Evolutionary conservation across 2,797 vertebrate genomes (phyloP).

Genomic region (Platalea minor): DNA sequence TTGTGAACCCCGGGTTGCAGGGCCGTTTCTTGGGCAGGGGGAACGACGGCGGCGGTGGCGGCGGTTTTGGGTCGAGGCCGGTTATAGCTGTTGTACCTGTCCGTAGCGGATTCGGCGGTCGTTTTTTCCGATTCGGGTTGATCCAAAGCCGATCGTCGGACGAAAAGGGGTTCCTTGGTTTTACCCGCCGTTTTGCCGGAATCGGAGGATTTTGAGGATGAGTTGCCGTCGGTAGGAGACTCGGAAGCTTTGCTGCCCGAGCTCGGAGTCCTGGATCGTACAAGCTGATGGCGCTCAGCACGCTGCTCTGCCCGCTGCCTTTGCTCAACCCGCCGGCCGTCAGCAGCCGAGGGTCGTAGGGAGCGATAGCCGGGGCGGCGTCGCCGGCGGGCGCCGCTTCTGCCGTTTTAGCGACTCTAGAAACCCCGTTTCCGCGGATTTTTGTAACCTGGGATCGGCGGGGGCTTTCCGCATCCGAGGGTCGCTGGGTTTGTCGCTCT

Average conservation of each 20-base stretch:
- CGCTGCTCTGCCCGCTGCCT: constrained; percentile 77
- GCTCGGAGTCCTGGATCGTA: constrained; percentile 87
- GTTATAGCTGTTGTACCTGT: constrained; percentile 96
- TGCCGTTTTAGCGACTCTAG: constrained; percentile 2
- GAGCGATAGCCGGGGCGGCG: constrained; percentile 69
- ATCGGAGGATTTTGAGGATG: constrained; percentile 64
- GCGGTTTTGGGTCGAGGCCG: constrained; percentile 83
- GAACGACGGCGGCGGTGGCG: background rate
- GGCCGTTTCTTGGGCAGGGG: constrained; percentile 4
- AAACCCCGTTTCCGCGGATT: constrained; percentile 71
- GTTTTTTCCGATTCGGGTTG: constrained; percentile 83
- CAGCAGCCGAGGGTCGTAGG: constrained; percentile 89
- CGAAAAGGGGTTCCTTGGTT: constrained; percentile 87
- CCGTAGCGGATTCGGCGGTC: constrained; percentile 62
- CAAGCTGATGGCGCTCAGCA: constrained; percentile 89
- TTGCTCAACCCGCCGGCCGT: constrained; percentile 82
- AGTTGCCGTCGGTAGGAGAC: fast-evolving
- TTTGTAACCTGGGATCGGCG: constrained; percentile 84
- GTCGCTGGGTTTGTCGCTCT: constrained; percentile 84
- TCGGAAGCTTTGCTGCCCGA: constrained; percentile 60
- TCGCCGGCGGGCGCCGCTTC: background rate
- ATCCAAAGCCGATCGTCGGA: constrained; percentile 90
- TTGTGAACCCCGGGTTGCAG: constrained; percentile 83
- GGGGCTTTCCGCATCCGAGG: constrained; percentile 83
- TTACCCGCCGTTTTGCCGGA: constrained; percentile 72